These are phyloP conservation scores for Lamellibrachia luymesi DNA, from an alignment of 1,140 invertebrate species.

Conservation along the genomic window DNA sequence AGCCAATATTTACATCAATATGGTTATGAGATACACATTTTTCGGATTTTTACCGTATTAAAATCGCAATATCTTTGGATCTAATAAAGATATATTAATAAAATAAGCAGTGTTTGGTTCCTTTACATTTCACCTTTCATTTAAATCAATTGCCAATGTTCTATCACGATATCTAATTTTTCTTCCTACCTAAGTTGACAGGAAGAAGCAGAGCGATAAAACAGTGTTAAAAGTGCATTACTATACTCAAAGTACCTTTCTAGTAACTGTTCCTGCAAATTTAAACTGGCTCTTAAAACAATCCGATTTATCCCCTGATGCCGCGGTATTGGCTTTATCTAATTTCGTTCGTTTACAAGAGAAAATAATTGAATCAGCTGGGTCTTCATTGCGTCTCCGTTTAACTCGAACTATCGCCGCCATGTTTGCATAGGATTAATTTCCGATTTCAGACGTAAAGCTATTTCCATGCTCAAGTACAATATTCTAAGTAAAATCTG, in stretches of 20 bases:
- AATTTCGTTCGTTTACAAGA: conserved; percentile 41
- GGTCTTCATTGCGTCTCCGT: conserved; percentile 45
- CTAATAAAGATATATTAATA: too few species aligned
- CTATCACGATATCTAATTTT: too few species aligned
- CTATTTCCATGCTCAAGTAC: neutral
- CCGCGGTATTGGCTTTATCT: conserved; percentile 10
- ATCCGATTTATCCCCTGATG: neutral
- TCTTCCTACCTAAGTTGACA: too few species aligned
- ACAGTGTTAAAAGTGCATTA: neutral
- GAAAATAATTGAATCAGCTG: conserved; percentile 41
- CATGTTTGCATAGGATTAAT: conserved; percentile 32
- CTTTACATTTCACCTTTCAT: too few species aligned
- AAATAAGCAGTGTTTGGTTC: too few species aligned
- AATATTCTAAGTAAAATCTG: too few species aligned
- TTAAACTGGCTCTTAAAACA: conserved; percentile 34
- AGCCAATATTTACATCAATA: too few species aligned
- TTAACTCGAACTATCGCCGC: conserved; percentile 49
- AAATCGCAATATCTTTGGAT: too few species aligned
- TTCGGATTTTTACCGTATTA: too few species aligned
- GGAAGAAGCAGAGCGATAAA: neutral
- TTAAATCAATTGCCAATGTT: too few species aligned
- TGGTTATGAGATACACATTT: too few species aligned
- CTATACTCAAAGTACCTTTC: conserved; percentile 21
- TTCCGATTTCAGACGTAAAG: neutral
- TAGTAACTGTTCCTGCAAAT: conserved; percentile 34